Evolutionary conservation across 2,888 invertebrate species (phyloP), one percentile per base, ranked within the genome.

Genomic region (Eristalis pertinax): DNA sequence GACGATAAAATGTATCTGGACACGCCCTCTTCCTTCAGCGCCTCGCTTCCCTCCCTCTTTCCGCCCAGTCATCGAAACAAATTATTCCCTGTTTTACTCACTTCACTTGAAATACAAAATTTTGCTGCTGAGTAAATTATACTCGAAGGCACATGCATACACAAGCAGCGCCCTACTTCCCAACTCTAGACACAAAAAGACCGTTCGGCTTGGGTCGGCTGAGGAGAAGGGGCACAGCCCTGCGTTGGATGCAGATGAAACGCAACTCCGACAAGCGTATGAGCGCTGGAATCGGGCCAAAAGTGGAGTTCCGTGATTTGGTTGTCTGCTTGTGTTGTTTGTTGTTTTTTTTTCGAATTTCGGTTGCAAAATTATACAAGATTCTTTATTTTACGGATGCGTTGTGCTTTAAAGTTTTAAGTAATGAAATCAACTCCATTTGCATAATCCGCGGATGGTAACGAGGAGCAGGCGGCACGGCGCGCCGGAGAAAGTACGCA

Each of bases 221-320:
- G 3, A 3, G 50, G 19, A 8, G 19, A 1, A 1, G 19, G 50
- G 50, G 19, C 22, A 24, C 11, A 24, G 2, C 26, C 22, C 26
- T 26, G 60, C 24, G 13, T 26, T 26, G 60, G 15, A 29, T 60
- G 60, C 26, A 60, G 80, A 80, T 80, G 64, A 50, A 72, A 80
- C 62, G 15, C 11, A 43, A 26, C 60, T 24, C 68, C 43, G 63
- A 41, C 56, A 38, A 58, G 29, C 64, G 43, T 64, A 50, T 50
- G 50, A 50, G 32, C 32, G 38, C 75, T 80, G 84, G 81, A 81
- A 68, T n/a, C n/a, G 3, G 35, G 81, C 84, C 80, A 85, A 85
- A 63, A 81, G 81, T 73, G 76, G 65, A 73, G 68, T 81, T 76
- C 19, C 26, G 19, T 73, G 72, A 81, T 76, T 81, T 81, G 67